These are phyloP conservation scores for Gobiocypris rarus DNA, from an alignment of 2,113 vertebrate genomes.

Conservation along the genomic window DNA sequence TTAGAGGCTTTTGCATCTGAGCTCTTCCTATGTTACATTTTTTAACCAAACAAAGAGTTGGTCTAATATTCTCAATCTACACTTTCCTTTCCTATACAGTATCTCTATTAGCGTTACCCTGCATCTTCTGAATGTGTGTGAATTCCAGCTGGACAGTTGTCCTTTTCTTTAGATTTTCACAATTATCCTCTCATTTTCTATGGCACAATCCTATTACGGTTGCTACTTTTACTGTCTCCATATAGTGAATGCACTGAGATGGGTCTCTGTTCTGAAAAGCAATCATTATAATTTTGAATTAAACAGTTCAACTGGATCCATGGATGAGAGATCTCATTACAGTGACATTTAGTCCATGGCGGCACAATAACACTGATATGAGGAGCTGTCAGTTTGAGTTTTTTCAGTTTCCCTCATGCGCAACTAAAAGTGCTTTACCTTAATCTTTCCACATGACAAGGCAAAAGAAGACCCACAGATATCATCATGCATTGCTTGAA, in stretches of 20 bases:
- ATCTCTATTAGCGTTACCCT: not conserved
- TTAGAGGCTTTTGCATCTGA: too few relatives aligned
- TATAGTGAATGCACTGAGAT: not conserved
- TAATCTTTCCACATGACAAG: constrained; percentile 10
- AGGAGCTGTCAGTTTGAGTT: not conserved
- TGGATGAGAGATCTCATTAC: constrained; percentile 24
- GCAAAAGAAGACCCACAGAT: not conserved
- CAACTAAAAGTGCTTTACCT: not conserved
- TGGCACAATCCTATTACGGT: constrained; percentile 21
- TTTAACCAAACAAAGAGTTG: not conserved
- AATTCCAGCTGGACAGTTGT: constrained; percentile 22
- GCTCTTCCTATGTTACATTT: too few relatives aligned
- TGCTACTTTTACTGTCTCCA: constrained; percentile 19
- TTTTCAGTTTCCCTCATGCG: constrained; percentile 32
- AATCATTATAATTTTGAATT: not conserved
- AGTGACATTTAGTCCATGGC: constrained; percentile 29
- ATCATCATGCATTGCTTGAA: not conserved
- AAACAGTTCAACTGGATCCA: constrained; percentile 24
- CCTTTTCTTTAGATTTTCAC: constrained; percentile 40
- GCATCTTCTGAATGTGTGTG: constrained; percentile 20
- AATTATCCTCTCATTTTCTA: constrained; percentile 21
- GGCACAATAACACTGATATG: not conserved
- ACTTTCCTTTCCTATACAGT: not conserved
- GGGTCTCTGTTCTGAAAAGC: constrained; percentile 25
- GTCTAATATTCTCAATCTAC: not conserved